phyloP scores from a whole-genome alignment of 2,113 vertebrate species.

The Platycercus adscitus region DNA sequence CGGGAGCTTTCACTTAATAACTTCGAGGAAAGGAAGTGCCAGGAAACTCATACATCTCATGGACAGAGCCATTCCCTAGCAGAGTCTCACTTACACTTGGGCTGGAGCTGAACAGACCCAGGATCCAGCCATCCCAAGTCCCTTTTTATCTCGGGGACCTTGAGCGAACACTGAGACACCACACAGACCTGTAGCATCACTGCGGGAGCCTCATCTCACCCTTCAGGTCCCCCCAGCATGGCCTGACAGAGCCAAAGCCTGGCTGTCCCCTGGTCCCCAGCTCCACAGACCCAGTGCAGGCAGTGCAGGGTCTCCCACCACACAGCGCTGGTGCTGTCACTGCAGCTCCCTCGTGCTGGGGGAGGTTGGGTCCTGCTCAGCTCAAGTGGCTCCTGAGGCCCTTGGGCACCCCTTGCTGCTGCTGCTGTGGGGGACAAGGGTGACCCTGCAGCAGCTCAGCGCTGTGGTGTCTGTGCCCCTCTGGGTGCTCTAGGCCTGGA shows the following conservation, averaged over 20 bases:
- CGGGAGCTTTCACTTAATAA: not conserved
- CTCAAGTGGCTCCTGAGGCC: not conserved
- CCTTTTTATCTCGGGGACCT: not conserved
- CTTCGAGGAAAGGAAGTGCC: not conserved
- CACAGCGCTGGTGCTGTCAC: accelerated
- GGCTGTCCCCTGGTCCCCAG: not conserved
- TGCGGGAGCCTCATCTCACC: not conserved
- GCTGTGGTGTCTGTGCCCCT: not conserved
- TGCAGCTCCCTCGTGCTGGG: accelerated
- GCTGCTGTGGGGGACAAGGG: not conserved
- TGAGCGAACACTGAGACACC: not conserved
- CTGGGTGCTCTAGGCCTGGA: not conserved
- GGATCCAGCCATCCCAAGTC: not conserved
- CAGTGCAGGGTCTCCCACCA: not conserved
- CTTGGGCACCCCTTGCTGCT: not conserved
- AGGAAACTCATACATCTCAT: not conserved
- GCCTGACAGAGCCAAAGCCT: not conserved
- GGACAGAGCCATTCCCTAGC: not conserved
- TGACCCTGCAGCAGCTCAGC: not conserved
- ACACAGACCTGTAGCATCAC: not conserved
- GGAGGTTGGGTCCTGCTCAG: not conserved
- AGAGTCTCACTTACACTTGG: not conserved
- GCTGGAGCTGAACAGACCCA: not conserved
- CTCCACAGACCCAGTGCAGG: accelerated
- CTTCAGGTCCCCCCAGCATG: not conserved